Evolutionary conservation across 2,888 invertebrate genomes (phyloP), one percentile per base, ranked within the genome.

Genomic region (Ornithoptera priamus): DNA sequence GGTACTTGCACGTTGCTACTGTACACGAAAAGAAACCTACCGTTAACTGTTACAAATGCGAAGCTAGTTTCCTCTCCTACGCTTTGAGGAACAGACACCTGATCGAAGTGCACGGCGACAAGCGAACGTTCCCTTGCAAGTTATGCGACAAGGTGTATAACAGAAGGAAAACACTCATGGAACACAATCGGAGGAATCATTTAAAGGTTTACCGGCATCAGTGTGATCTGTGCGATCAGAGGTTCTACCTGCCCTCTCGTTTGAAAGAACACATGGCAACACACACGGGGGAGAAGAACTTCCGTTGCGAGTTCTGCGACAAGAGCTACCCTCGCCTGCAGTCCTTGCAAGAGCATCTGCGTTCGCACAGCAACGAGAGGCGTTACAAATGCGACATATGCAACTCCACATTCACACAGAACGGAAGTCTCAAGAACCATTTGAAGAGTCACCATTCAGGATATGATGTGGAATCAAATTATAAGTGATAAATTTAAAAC

Each of bases 301-400:
- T 90, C 62, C 80, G 92, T 1, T 94, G 94, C 72, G 91, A 93
- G 22, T 89, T 91, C 61, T 94, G 94, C 69, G 93, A 93, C 17
- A 94, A 94, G 72, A 90, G 91, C 8, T 94, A 94, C 71, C 94
- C 94, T 0, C 85, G 94, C 17, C 79, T 93, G 6, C 93, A 93
- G 57, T 93, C 94, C 0, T 72, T 94, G 18, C 94, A 94, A 1
- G 94, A 94, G 7, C 94, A 94, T 76, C 86, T 93, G 36, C 81
- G 94, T 24, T 93, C 93, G 0, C 94, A 94, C 69, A 85, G 77
- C n/a, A 82, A 87, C 0, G 93, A 94, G 46, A 86, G 92, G n/a
- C 85, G 93, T 1, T 94, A 89, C 68, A 89, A 93, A 56, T 94
- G 95, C 72, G 82, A 90, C 42, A 22, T 90, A 0, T 94, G 94